Conservation (phyloP, 92 coral and sea anemone genomes). For the Parazoanthus atlanticus region DNA sequence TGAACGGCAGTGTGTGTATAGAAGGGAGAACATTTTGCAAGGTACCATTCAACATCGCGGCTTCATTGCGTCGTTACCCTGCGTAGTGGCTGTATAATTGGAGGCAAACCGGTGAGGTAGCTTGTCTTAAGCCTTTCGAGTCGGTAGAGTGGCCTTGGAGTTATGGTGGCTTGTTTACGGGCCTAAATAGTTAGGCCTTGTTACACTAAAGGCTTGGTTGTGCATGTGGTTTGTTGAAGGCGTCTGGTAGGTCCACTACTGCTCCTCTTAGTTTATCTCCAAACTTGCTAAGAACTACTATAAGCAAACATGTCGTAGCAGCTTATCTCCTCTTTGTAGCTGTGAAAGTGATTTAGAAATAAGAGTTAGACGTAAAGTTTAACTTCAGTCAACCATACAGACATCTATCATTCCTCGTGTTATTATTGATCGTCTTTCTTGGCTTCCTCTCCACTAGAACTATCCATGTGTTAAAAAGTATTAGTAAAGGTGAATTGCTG, state of each 20-base stretch:
- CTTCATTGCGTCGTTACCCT: background rate
- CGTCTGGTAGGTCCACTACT: conserved; percentile 7
- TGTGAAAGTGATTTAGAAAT: conserved; percentile 2
- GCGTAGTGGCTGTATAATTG: conserved; percentile 8
- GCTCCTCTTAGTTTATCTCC: background rate
- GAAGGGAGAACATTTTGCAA: background rate
- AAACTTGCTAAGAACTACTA: conserved; percentile 7
- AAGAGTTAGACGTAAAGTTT: background rate
- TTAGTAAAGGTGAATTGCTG: too few species aligned
- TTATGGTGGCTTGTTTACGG: background rate
- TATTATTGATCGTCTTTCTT: background rate
- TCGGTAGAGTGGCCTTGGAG: conserved; percentile 12
- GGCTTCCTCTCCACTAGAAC: background rate
- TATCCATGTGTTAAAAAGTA: background rate
- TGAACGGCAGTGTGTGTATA: conserved; percentile 33
- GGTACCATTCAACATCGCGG: background rate
- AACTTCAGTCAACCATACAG: background rate
- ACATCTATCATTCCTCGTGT: background rate
- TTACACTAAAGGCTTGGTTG: background rate
- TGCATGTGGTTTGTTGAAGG: conserved; percentile 28
- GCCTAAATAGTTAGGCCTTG: background rate
- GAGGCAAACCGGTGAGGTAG: conserved; percentile 10
- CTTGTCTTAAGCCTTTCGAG: conserved; percentile 10
- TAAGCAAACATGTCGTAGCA: background rate
- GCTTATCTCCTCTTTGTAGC: background rate